phyloP scores from a whole-genome alignment of 1,140 invertebrate genomes.

The Probaryconus sp. region DNA sequence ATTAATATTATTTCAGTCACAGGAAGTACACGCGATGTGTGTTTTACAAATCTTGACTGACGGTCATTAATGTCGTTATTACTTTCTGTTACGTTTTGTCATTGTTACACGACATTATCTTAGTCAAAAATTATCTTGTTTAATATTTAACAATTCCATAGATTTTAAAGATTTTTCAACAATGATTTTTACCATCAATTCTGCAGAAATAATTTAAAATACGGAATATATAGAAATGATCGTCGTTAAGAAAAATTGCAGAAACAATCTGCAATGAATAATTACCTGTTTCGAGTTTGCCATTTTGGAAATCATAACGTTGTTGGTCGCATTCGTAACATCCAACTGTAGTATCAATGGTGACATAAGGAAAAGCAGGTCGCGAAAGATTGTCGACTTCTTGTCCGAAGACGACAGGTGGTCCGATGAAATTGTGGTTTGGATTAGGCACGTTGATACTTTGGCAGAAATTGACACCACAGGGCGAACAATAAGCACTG shows the following conservation, averaged over 20 bases:
- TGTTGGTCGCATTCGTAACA: slow-evolving; percentile 37
- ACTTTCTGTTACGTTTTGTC: too few relatives aligned
- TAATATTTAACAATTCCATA: neutral
- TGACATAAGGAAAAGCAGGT: slow-evolving; percentile 66
- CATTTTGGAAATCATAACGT: slow-evolving; percentile 2
- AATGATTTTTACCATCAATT: too few relatives aligned
- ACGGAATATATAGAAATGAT: too few relatives aligned
- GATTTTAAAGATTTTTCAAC: neutral
- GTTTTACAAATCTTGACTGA: too few relatives aligned
- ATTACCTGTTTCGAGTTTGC: slow-evolving; percentile 5
- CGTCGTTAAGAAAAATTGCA: too few relatives aligned
- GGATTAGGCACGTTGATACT: neutral
- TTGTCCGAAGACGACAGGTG: slow-evolving; percentile 64
- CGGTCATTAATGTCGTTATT: too few relatives aligned
- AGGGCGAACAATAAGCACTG: neutral
- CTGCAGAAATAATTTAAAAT: too few relatives aligned
- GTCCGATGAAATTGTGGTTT: slow-evolving; percentile 9
- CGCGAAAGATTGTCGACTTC: slow-evolving; percentile 66
- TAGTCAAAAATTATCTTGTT: slow-evolving; percentile 4
- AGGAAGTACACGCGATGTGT: too few relatives aligned
- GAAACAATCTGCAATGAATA: too few relatives aligned
- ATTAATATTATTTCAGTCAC: too few relatives aligned
- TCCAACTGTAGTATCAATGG: slow-evolving; percentile 3
- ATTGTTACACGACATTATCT: too few relatives aligned
- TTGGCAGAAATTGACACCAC: slow-evolving; percentile 7